A percentile compares a stretch with the other conserved stretches of the same genome.
phyloP scores from a whole-genome alignment of 2,888 invertebrate species.

The Monoplex corrugatus region DNA sequence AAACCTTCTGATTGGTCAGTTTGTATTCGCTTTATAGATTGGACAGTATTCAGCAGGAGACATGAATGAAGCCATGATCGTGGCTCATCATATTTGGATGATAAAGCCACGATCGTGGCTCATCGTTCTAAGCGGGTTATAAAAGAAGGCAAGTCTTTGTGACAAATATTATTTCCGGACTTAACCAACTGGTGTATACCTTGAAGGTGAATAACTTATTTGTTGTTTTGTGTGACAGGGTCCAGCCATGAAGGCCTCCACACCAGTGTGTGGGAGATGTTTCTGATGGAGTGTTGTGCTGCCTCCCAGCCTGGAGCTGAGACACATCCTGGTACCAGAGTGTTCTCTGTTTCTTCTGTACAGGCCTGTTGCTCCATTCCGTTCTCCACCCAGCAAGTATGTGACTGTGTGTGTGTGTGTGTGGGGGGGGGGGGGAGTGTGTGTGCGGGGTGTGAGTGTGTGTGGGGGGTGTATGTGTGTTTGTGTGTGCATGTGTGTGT shows the following conservation, averaged over 20 bases:
- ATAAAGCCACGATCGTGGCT: no score
- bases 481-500: neutral
- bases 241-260: slow-evolving; percentile 70
- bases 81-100: no score
- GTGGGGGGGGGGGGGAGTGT: neutral
- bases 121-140: no score
- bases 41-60: no score
- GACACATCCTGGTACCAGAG: neutral
- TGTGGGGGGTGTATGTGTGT: neutral
- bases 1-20: no score
- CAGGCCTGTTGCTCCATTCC: slow-evolving; percentile 52
- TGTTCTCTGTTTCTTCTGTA: slow-evolving; percentile 38
- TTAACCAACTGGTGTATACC: no score
- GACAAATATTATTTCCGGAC: no score
- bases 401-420: neutral
- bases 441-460: neutral
- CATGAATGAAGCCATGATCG: no score
- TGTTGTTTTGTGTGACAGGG: slow-evolving; percentile 58
- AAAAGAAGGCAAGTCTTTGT: no score
- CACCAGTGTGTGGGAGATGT: slow-evolving; percentile 71
- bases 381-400: slow-evolving; percentile 60
- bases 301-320: neutral
- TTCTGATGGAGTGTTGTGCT: slow-evolving; percentile 60
- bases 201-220: no score
- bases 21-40: no score